phyloP scores from a whole-genome alignment of 1,140 invertebrate species.

The Alviniconcha marisindica region DNA sequence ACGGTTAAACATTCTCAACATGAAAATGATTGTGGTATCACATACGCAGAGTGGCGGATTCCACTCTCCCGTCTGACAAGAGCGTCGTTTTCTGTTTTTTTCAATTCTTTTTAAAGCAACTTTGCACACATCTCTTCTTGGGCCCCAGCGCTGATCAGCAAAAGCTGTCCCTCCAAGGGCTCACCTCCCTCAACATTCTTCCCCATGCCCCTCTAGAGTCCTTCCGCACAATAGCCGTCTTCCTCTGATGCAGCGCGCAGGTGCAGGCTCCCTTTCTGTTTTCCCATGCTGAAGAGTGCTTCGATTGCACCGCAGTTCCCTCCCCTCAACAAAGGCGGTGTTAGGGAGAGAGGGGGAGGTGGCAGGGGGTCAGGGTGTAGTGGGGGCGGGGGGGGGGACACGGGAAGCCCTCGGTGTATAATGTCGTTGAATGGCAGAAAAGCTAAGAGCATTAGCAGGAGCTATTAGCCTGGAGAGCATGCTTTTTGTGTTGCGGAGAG shows the following conservation, averaged over 20 bases:
- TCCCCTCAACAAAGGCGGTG: not conserved
- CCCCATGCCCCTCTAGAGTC: not conserved
- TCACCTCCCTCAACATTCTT: not conserved
- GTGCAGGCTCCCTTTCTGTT: constrained; percentile 20
- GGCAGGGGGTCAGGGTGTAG: no score
- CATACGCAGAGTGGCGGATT: no score
- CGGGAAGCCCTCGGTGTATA: not conserved
- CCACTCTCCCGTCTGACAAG: no score
- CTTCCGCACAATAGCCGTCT: not conserved
- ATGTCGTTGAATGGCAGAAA: constrained; percentile 15
- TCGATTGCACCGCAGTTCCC: constrained; percentile 2
- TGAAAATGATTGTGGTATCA: no score
- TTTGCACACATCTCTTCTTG: no score
- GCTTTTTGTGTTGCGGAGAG: constrained; percentile 19
- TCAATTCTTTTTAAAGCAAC: no score
- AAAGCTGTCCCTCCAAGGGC: not conserved
- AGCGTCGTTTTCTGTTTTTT: no score
- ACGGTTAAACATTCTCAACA: no score
- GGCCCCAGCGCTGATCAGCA: not conserved
- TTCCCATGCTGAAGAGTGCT: constrained; percentile 38
- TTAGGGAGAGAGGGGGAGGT: no score
- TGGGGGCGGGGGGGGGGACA: no score
- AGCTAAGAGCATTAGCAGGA: constrained; percentile 33
- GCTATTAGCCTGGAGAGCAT: constrained; percentile 30
- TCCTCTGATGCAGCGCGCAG: not conserved